Evolutionary conservation across 2,797 vertebrate genomes (phyloP).

Genomic region (Lithobates sylvaticus): DNA sequence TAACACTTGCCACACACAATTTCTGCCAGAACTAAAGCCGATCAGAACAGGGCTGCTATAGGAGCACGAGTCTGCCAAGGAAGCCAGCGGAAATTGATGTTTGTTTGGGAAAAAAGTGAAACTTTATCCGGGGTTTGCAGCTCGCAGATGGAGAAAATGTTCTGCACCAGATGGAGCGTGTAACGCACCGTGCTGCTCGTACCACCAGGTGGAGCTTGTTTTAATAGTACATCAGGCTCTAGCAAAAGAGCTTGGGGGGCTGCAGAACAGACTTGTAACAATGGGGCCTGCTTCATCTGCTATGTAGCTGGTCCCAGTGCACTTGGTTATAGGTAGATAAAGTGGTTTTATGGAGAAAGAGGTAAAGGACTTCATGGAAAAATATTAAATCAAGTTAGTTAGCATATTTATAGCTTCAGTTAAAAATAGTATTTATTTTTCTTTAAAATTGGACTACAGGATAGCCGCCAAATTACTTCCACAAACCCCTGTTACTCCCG

Average conservation of each 20-base stretch:
- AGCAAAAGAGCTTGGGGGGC: neutral
- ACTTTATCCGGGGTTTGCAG: slow-evolving; percentile 17
- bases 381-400: neutral
- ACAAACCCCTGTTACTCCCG: no score
- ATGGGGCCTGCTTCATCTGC: slow-evolving; percentile 6
- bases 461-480: no score
- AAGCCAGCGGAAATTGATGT: slow-evolving; percentile 42
- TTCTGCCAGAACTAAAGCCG: neutral
- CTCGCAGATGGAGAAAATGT: neutral
- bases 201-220: slow-evolving; percentile 30
- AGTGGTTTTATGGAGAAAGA: slow-evolving; percentile 17
- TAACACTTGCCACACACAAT: neutral
- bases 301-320: neutral
- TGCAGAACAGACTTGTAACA: neutral
- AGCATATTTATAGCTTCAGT: no score
- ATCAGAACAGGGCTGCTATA: neutral
- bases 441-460: no score
- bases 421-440: no score
- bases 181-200: neutral
- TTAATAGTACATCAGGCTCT: slow-evolving; percentile 7
- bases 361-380: neutral
- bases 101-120: slow-evolving; percentile 40
- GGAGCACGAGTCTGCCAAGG: neutral
- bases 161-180: slow-evolving; percentile 1
- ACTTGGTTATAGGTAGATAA: slow-evolving; percentile 1